Evolutionary conservation across 2,113 vertebrate genomes (phyloP).

Genomic region (Cyprinodon brontotheroides): DNA sequence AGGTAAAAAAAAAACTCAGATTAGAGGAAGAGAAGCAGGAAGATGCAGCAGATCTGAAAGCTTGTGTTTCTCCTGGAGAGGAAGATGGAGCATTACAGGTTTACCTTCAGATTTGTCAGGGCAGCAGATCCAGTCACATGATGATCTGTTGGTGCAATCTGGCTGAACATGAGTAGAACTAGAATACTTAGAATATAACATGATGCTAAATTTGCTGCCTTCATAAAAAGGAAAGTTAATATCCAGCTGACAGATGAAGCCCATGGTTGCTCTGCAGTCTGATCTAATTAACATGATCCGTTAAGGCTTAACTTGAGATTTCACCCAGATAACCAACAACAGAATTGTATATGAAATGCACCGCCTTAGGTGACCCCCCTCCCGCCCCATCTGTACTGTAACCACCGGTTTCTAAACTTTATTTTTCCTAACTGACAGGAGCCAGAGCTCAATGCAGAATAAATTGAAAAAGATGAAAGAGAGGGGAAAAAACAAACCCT

Average conservation of each 20-base stretch:
- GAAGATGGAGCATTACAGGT: not conserved
- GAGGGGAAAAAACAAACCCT: not conserved
- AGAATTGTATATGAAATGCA: constrained; percentile 4
- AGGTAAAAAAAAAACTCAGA: constrained; percentile 45
- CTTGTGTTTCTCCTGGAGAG: not conserved
- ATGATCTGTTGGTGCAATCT: constrained; percentile 29
- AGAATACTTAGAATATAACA: constrained; percentile 31
- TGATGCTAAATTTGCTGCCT: constrained; percentile 21
- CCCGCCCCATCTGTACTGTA: not conserved
- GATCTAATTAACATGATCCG: constrained; percentile 66
- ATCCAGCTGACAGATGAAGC: constrained; percentile 55
- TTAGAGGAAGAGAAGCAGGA: constrained; percentile 36
- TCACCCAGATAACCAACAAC: constrained; percentile 40
- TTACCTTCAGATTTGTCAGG: constrained; percentile 7
- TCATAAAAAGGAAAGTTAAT: constrained; percentile 24
- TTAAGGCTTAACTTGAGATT: constrained; percentile 38
- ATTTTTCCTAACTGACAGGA: constrained; percentile 12
- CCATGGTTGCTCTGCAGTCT: constrained; percentile 47
- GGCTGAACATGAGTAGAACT: constrained; percentile 29
- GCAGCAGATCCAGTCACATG: constrained; percentile 3
- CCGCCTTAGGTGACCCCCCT: constrained; percentile 27
- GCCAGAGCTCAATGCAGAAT: constrained; percentile 16
- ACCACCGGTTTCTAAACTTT: constrained; percentile 35
- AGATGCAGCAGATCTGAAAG: not conserved
- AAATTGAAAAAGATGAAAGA: constrained; percentile 31